A percentile compares a stretch with the other conserved stretches of the same genome.
Conservation (phyloP, 2,888 invertebrate genomes). For the Lysandra coridon region DNA sequence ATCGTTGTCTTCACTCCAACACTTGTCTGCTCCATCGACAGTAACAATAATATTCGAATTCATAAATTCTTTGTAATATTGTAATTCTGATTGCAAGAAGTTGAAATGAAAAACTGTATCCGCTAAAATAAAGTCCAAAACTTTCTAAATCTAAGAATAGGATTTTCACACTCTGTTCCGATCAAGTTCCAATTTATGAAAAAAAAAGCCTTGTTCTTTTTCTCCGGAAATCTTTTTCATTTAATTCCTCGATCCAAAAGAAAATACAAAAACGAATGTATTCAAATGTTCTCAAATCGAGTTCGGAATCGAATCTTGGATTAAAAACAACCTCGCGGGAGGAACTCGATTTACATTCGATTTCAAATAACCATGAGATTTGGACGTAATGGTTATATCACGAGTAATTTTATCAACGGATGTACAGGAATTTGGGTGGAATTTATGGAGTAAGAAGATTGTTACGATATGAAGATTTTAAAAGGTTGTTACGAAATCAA, state of each 20-base stretch:
- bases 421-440: not conserved
- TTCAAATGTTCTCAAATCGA: constrained; percentile 39
- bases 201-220: constrained; percentile 7
- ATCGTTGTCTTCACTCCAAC: too few species aligned
- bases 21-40: too few species aligned
- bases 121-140: too few species aligned
- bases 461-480: not conserved
- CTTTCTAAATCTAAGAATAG: not conserved
- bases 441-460: not conserved
- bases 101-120: too few species aligned
- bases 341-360: constrained; percentile 31
- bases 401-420: constrained; percentile 22
- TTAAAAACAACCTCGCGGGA: constrained; percentile 37
- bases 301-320: constrained; percentile 37
- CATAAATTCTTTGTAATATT: too few species aligned
- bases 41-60: too few species aligned
- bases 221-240: constrained; percentile 2
- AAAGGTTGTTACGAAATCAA: too few species aligned
- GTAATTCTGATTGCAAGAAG: too few species aligned
- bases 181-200: constrained; percentile 9
- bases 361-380: constrained; percentile 24
- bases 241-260: constrained; percentile 16
- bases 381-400: constrained; percentile 26
- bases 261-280: constrained; percentile 34
- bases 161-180: not conserved